phyloP scores from a whole-genome alignment of 1,140 invertebrate species.

The Mylabris phalerata region DNA sequence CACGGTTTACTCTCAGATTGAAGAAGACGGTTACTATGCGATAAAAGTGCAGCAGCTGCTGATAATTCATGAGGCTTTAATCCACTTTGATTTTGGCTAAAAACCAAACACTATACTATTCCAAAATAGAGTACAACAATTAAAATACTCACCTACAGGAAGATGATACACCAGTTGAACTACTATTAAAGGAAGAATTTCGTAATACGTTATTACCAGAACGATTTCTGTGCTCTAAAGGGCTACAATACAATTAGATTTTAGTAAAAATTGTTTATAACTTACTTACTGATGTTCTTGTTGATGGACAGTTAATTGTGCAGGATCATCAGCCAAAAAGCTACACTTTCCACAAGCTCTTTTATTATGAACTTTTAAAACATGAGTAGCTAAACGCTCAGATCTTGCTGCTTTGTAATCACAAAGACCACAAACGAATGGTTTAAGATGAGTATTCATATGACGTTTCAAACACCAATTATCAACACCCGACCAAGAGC shows the following conservation, averaged over 20 bases:
- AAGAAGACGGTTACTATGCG: constrained; percentile 35
- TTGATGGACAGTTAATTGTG: constrained; percentile 68
- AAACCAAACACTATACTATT: neutral
- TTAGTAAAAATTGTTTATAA: neutral
- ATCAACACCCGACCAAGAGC: constrained; percentile 86
- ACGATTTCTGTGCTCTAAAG: constrained; percentile 38
- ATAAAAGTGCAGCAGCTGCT: constrained; percentile 30
- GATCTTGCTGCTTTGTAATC: constrained; percentile 86
- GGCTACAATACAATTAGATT: constrained; percentile 31
- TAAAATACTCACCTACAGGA: constrained; percentile 17
- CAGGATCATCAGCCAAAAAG: constrained; percentile 73
- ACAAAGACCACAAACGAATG: constrained; percentile 80
- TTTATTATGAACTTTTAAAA: constrained; percentile 85
- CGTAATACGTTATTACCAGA: constrained; percentile 31
- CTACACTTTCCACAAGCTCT: constrained; percentile 80
- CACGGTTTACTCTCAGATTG: constrained; percentile 35
- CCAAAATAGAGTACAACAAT: neutral
- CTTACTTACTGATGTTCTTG: constrained; percentile 58
- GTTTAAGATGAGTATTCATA: constrained; percentile 86
- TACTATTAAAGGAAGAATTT: constrained; percentile 27
- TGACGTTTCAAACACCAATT: constrained; percentile 90
- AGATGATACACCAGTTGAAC: constrained; percentile 5
- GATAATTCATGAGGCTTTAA: constrained; percentile 31
- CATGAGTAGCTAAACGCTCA: constrained; percentile 79
- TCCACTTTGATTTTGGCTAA: constrained; percentile 12